Percentiles rank a stretch among this genome's conserved stretches.
Evolutionary conservation across 92 coral and sea anemone genomes (phyloP).

Genomic region (Porites divaricata): DNA sequence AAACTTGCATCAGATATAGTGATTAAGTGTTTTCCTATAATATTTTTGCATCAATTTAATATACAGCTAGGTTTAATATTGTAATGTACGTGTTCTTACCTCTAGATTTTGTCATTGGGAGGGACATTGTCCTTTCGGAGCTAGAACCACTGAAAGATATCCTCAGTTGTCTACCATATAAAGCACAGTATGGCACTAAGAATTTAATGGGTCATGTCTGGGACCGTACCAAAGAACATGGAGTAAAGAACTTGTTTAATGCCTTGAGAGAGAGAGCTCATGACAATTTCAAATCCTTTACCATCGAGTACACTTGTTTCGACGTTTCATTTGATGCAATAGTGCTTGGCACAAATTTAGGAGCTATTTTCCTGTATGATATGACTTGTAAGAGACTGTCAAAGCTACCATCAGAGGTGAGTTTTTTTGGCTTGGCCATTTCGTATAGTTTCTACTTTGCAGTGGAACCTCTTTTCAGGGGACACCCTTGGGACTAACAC

Average conservation of each 20-base stretch:
- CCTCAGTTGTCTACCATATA: constrained; percentile 55
- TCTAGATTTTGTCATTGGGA: constrained; percentile 75
- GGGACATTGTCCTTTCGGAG: constrained; percentile 76
- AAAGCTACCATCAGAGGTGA: constrained; percentile 82
- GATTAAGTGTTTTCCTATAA: too few relatives aligned
- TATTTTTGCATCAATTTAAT: too few relatives aligned
- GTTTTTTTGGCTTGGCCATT: too few relatives aligned
- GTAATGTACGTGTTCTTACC: not conserved
- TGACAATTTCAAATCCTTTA: constrained; percentile 65
- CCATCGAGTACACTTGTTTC: constrained; percentile 80
- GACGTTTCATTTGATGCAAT: constrained; percentile 88
- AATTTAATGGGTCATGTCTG: constrained; percentile 73
- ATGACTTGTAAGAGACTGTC: constrained; percentile 70
- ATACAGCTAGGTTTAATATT: too few relatives aligned
- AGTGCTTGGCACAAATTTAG: constrained; percentile 86
- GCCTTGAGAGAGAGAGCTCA: constrained; percentile 72
- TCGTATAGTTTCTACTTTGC: too few relatives aligned
- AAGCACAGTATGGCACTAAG: constrained; percentile 81
- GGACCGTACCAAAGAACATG: constrained; percentile 67
- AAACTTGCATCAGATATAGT: too few relatives aligned
- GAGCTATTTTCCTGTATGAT: constrained; percentile 82
- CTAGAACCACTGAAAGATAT: constrained; percentile 68
- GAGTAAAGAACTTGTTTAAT: constrained; percentile 69
- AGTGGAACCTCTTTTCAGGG: too few relatives aligned
- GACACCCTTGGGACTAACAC: too few relatives aligned